A percentile compares a stretch with the other conserved stretches of the same genome.
Conservation (phyloP, 2,888 invertebrate species). For the Hyposoter didymator region DNA sequence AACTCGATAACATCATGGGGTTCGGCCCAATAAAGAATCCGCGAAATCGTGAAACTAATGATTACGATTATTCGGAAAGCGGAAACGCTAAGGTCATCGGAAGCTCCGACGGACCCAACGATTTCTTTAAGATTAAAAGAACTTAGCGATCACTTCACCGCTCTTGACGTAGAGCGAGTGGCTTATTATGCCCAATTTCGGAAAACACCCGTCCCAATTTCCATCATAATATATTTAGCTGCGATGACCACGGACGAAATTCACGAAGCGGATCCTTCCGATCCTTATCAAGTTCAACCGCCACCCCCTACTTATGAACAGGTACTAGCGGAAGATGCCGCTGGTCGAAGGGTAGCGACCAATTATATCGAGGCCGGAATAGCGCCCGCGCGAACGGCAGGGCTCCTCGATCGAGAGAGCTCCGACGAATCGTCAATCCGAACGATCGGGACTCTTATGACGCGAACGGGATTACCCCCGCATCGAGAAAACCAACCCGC, state of each 20-base stretch:
- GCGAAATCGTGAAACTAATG: slow-evolving; percentile 38
- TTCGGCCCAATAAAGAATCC: slow-evolving; percentile 24
- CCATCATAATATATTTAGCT: slow-evolving; percentile 44
- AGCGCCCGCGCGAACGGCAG: slow-evolving; percentile 32
- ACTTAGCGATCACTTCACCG: not conserved
- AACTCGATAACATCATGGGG: slow-evolving; percentile 13
- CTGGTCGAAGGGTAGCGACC: not conserved
- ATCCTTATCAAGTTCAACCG: slow-evolving; percentile 19
- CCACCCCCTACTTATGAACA: slow-evolving; percentile 32
- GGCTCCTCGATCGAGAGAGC: slow-evolving; percentile 14
- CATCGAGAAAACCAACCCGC: slow-evolving; percentile 36
- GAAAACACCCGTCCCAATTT: slow-evolving; percentile 19
- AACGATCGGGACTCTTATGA: slow-evolving; percentile 21
- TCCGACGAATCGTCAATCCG: slow-evolving; percentile 14
- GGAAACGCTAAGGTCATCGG: not conserved
- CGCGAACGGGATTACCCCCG: slow-evolving; percentile 27
- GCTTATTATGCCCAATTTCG: slow-evolving; percentile 14
- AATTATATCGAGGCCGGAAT: slow-evolving; percentile 37
- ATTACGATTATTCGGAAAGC: slow-evolving; percentile 21
- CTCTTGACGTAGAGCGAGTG: slow-evolving; percentile 33
- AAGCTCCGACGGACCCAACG: not conserved
- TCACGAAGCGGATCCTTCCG: slow-evolving; percentile 7
- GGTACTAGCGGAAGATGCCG: slow-evolving; percentile 27
- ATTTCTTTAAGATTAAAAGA: not conserved
- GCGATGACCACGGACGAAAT: slow-evolving; percentile 31